A percentile compares a stretch with the other conserved stretches of the same genome.
These are phyloP conservation scores for Camponotus vicinus DNA, from an alignment of 1,140 invertebrate species.

Conservation along the genomic window DNA sequence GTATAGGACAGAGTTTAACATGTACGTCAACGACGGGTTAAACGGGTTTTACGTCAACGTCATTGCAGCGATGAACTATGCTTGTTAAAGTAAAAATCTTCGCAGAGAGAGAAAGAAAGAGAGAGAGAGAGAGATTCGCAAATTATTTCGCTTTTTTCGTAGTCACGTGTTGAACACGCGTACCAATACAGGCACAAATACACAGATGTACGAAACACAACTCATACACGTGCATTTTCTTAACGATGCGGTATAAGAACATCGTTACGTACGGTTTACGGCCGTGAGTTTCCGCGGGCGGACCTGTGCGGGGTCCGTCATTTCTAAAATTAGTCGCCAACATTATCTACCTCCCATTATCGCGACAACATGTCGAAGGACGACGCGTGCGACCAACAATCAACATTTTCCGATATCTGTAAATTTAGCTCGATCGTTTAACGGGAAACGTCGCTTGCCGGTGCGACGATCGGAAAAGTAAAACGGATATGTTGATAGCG, in stretches of 20 bases:
- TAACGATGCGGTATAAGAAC: neutral
- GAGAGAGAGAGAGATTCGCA: neutral
- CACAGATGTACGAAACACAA: no score
- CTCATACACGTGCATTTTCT: neutral
- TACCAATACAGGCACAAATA: neutral
- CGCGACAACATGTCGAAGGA: slow-evolving; percentile 50
- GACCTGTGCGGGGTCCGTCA: slow-evolving; percentile 27
- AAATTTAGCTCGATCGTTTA: slow-evolving; percentile 46
- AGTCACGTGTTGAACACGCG: neutral
- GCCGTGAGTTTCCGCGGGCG: neutral
- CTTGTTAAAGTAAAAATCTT: neutral
- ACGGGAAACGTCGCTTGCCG: slow-evolving; percentile 29
- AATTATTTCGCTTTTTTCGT: slow-evolving; percentile 1
- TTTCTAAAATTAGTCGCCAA: slow-evolving; percentile 69
- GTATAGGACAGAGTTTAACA: slow-evolving; percentile 10
- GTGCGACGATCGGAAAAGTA: slow-evolving; percentile 28
- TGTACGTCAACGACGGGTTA: slow-evolving; percentile 45
- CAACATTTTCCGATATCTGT: slow-evolving; percentile 38
- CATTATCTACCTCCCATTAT: slow-evolving; percentile 60
- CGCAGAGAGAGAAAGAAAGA: neutral
- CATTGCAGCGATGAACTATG: neutral
- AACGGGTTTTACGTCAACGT: slow-evolving; percentile 24
- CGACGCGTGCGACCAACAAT: slow-evolving; percentile 12
- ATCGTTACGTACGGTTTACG: neutral
- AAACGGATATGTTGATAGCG: slow-evolving; percentile 35